Percentiles rank a stretch among this genome's conserved stretches.
These are phyloP conservation scores for Caranx melampygus DNA, from an alignment of 2,113 vertebrate genomes.

Conservation along the genomic window DNA sequence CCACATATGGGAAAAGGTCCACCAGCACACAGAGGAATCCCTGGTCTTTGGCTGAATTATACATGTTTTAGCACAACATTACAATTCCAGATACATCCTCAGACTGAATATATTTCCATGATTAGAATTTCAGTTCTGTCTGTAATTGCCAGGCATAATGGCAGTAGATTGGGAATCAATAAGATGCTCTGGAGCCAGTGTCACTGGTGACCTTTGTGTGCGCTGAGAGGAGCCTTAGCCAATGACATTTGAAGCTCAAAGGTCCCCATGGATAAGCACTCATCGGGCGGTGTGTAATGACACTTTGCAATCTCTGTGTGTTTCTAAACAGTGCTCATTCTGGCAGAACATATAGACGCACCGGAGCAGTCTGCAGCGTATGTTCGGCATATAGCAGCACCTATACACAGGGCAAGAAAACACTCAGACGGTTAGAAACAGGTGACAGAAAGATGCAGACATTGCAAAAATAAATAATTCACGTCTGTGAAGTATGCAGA, in stretches of 20 bases:
- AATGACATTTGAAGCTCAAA: constrained; percentile 77
- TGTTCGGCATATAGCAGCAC: background rate
- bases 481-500: constrained; percentile 43
- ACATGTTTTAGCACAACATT: constrained; percentile 41
- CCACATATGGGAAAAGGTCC: constrained; percentile 7
- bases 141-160: constrained; percentile 74
- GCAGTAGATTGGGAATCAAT: constrained; percentile 80
- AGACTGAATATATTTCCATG: constrained; percentile 71
- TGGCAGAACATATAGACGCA: constrained; percentile 28
- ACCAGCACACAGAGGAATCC: constrained; percentile 30
- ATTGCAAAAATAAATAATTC: constrained; percentile 65
- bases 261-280: constrained; percentile 68
- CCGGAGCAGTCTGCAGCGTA: background rate
- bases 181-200: constrained; percentile 63
- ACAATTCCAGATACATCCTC: constrained; percentile 58
- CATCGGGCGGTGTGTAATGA: constrained; percentile 65
- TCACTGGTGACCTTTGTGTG: constrained; percentile 82
- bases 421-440: background rate
- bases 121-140: constrained; percentile 70
- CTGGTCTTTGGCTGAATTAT: constrained; percentile 44
- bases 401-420: constrained; percentile 1
- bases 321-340: constrained; percentile 46
- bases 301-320: constrained; percentile 52
- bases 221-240: constrained; percentile 63
- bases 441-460: constrained; percentile 27